These are phyloP conservation scores for Strix aluco DNA, from an alignment of 2,113 vertebrate species.

Conservation along the genomic window DNA sequence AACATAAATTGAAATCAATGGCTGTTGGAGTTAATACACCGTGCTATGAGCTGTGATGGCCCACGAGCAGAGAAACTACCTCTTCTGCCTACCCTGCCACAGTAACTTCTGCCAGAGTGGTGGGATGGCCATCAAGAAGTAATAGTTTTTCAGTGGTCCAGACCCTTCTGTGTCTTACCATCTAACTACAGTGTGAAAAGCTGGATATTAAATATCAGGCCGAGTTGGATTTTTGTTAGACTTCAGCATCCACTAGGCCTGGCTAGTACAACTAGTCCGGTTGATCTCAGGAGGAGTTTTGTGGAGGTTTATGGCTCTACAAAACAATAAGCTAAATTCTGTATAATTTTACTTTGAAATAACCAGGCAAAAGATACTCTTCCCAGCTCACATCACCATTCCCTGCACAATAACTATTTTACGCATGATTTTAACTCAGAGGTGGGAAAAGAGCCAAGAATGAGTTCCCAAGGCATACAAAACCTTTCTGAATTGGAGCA, in stretches of 20 bases:
- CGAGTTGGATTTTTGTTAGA: not conserved
- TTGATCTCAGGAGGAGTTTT: constrained; percentile 20
- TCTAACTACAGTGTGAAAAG: not conserved
- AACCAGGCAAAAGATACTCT: constrained; percentile 10
- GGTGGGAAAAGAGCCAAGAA: not conserved
- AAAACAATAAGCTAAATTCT: constrained; percentile 16
- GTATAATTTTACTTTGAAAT: constrained; percentile 30
- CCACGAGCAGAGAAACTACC: not conserved
- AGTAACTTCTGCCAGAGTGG: not conserved
- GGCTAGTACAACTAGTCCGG: not conserved
- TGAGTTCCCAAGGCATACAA: not conserved
- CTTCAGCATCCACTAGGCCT: not conserved
- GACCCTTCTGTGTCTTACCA: not conserved
- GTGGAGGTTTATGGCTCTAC: not conserved
- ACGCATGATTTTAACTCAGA: not conserved
- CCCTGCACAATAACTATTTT: constrained; percentile 7
- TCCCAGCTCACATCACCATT: not conserved
- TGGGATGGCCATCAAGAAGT: not conserved
- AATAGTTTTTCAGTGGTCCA: not conserved
- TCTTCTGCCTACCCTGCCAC: not conserved
- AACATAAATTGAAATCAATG: constrained; percentile 20
- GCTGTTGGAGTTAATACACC: not conserved
- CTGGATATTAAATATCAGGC: not conserved
- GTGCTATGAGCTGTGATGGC: not conserved
- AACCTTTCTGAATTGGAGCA: not conserved